Base-by-base conservation (phyloP, 2,888 invertebrate genomes). In the Xestia ashworthii region DNA sequence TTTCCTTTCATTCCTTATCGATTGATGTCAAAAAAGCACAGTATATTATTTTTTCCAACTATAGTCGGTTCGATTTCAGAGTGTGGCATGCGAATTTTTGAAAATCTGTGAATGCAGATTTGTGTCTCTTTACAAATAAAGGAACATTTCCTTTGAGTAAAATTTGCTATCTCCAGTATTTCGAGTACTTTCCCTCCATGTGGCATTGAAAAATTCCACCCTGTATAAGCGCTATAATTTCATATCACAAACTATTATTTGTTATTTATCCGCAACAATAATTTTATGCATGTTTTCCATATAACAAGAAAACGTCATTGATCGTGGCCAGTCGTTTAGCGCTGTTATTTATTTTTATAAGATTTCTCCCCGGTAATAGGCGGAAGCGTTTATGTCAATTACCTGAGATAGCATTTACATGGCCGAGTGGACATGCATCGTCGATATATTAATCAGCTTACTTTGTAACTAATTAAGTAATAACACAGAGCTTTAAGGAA, bases 321-420 rank as follows among this genome's bases (percentile, higher is more conserved):
- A 53, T 60, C 58, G 19, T 72, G 50, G 19, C 3, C 22, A 62
- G 41, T 12, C 32, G 32, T 53, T 74, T 74, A 72, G 48, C n/a
- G 46, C 25, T 64, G 46, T 62, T 55, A 74, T 81, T 67, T 78
- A 50, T 81, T 69, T 72, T 68, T 25, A 41, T 62, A 38, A 62
- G 48, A 41, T 48, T 67, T 48, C 55, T 76, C 55, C 41, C 58
- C 22, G 22, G 14, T 76, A 73, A 72, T 76, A 78, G 41, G 65
- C 70, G 74, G 77, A 80, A 78, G 74, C 69, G 60, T 73, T 87
- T 87, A 81, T 65, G 78, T 66, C 71, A 77, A 79, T 81, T 78
- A 82, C 66, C 53, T 73, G 46, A 65, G 50, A 70, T 60, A 83
- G 69, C 75, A 74, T 46, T 32, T 66, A 76, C 12, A 44, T 71